Conservation (phyloP, 2,888 invertebrate genomes). For the Syrphus vitripennis region DNA sequence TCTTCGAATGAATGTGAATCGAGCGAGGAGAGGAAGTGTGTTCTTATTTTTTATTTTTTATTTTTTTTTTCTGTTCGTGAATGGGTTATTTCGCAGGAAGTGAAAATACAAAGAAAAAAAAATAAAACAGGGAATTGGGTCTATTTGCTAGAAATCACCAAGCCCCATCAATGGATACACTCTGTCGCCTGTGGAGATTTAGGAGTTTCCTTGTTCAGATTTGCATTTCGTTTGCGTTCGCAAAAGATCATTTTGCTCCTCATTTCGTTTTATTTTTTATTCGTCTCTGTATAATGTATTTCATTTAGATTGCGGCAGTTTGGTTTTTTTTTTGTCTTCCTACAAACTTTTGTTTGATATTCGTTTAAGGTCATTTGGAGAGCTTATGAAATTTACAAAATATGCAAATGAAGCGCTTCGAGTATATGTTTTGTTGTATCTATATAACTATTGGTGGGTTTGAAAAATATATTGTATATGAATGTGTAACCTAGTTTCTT, state of each 20-base stretch:
- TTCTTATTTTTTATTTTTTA: neutral
- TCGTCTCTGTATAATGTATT: neutral
- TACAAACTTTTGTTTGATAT: constrained; percentile 33
- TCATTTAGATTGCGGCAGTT: constrained; percentile 23
- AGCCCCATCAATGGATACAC: constrained; percentile 53
- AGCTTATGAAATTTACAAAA: constrained; percentile 56
- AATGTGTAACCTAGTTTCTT: constrained; percentile 1
- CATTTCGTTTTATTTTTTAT: neutral
- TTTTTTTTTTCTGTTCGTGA: constrained; percentile 15
- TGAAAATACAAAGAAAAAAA: constrained; percentile 14
- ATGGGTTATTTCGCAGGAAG: constrained; percentile 68
- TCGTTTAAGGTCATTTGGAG: constrained; percentile 60
- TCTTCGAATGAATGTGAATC: constrained; percentile 10
- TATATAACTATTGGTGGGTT: neutral
- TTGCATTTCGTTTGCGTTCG: constrained; percentile 54
- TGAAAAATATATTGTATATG: neutral
- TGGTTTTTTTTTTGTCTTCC: neutral
- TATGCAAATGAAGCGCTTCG: constrained; percentile 56
- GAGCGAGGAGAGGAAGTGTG: constrained; percentile 13
- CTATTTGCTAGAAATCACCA: constrained; percentile 63
- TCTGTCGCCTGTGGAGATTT: constrained; percentile 43
- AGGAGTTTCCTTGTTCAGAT: constrained; percentile 61
- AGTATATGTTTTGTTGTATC: constrained; percentile 1
- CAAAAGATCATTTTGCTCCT: constrained; percentile 34
- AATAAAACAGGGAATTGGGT: constrained; percentile 51